These are phyloP conservation scores for Halocynthia roretzi DNA, from an alignment of 23 tunicate genomes.

Conservation along the genomic window DNA sequence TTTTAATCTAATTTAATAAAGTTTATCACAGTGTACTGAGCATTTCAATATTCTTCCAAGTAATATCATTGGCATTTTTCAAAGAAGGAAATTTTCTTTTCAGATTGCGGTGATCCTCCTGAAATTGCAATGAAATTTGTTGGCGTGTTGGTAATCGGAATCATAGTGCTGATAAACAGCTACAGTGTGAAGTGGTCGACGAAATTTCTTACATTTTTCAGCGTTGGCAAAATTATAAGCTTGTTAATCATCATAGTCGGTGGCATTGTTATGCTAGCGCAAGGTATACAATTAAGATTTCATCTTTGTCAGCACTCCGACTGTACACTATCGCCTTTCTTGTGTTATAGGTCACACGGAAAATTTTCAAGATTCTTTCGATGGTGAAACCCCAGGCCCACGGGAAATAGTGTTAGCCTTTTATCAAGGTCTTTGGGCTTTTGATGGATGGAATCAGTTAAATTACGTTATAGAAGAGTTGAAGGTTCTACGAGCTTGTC, in stretches of 20 bases:
- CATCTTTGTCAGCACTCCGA: not conserved
- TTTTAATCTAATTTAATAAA: not conserved
- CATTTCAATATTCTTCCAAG: not conserved
- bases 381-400: conserved; percentile 45
- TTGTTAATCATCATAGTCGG: conserved; percentile 69
- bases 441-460: conserved; percentile 94
- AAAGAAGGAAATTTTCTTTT: not conserved
- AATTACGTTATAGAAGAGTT: conserved; percentile 87
- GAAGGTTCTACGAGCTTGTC: conserved; percentile 36
- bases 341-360: conserved; percentile 48
- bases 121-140: conserved; percentile 48
- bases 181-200: conserved; percentile 79
- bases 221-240: conserved; percentile 87
- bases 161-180: conserved; percentile 78
- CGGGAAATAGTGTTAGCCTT: conserved; percentile 60
- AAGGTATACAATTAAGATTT: conserved; percentile 24
- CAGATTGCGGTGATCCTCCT: conserved; percentile 33
- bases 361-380: conserved; percentile 58
- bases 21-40: not conserved
- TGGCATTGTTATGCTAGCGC: conserved; percentile 69
- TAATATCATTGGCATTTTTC: no score
- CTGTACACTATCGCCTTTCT: not conserved
- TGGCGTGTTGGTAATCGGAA: conserved; percentile 55
- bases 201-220: conserved; percentile 68
- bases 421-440: conserved; percentile 94